Evolutionary conservation across 2,797 vertebrate genomes (phyloP).

Genomic region (Bufotes viridis): DNA sequence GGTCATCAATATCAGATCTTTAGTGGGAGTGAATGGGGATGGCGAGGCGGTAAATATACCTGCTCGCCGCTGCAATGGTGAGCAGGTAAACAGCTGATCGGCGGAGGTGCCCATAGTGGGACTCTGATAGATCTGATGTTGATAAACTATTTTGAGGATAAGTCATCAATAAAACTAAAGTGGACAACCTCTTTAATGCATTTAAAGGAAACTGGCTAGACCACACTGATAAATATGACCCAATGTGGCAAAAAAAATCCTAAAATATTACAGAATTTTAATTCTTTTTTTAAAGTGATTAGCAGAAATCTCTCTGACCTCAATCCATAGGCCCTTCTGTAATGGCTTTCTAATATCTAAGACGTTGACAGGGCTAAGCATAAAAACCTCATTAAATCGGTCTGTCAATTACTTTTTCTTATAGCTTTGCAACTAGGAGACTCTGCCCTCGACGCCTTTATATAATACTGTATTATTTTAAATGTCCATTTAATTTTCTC

Average conservation of each 20-base stretch:
- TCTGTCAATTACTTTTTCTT: neutral
- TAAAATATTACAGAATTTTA: neutral
- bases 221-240: neutral
- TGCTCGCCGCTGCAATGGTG: no score
- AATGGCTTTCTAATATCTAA: neutral
- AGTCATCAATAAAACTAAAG: no score
- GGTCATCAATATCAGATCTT: no score
- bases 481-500: slow-evolving; percentile 14
- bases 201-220: neutral
- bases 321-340: neutral
- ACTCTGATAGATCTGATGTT: no score
- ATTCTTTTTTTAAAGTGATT: neutral
- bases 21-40: no score
- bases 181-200: no score
- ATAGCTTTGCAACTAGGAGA: neutral
- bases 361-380: neutral
- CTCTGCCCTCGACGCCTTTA: neutral
- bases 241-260: neutral
- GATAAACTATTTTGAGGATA: no score
- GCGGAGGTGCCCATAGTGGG: no score
- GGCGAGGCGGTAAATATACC: no score
- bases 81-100: no score
- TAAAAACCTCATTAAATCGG: neutral
- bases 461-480: slow-evolving; percentile 20
- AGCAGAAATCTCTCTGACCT: neutral